A percentile compares a stretch with the other conserved stretches of the same genome.
Conservation (phyloP, 2,797 vertebrate species). For the Leptoclinus maculatus region DNA sequence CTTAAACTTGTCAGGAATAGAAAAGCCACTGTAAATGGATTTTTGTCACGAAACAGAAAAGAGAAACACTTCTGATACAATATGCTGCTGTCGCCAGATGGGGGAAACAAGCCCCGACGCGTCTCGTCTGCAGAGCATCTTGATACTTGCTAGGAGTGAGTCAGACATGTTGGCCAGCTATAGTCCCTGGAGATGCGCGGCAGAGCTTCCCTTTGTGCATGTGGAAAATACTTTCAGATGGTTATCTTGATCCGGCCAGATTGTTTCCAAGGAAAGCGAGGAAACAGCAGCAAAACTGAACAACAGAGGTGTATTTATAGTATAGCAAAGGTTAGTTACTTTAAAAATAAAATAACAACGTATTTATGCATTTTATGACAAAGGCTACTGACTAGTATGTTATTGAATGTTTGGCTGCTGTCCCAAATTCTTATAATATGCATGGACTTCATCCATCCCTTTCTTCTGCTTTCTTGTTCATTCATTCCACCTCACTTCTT, state of each 20-base stretch:
- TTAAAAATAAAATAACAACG: background rate
- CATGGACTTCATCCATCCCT: background rate
- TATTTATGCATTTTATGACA: background rate
- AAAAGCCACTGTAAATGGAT: background rate
- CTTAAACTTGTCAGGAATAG: background rate
- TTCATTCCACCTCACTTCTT: background rate
- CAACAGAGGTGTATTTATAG: background rate
- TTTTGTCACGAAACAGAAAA: background rate
- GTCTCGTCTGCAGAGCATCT: conserved; percentile 5
- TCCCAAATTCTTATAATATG: background rate
- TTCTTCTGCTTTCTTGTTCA: background rate
- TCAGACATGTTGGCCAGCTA: conserved; percentile 52
- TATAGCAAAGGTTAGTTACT: background rate
- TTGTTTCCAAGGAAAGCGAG: conserved; percentile 30
- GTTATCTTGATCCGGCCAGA: background rate
- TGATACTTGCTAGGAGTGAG: conserved; percentile 46
- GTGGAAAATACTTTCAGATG: conserved; percentile 51
- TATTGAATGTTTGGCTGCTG: background rate
- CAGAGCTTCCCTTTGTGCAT: conserved; percentile 25
- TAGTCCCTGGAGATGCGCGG: conserved; percentile 11
- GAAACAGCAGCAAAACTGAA: background rate
- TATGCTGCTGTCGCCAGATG: background rate
- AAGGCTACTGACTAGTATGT: background rate
- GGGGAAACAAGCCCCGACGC: conserved; percentile 39
- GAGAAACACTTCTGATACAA: too few species aligned